Conservation (phyloP, 2,888 invertebrate species). For the Thysanoteuthis rhombus region DNA sequence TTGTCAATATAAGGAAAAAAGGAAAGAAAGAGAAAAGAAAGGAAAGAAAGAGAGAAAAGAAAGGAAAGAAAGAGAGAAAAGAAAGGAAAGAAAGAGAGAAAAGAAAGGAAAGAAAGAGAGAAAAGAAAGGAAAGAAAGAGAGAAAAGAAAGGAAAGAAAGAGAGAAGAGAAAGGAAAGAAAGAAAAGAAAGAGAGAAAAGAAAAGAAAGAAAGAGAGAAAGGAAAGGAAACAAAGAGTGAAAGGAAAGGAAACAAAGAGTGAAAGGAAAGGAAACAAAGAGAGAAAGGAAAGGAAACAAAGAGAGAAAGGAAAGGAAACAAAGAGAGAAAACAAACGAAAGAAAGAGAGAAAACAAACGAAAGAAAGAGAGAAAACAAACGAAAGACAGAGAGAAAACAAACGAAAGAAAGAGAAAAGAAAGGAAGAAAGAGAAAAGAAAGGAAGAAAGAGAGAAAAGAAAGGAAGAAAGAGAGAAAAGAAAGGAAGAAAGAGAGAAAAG, state of each 20-base stretch:
- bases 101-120: too few species aligned
- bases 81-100: too few species aligned
- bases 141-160: too few species aligned
- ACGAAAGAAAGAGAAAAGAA: not conserved
- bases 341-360: not conserved
- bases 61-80: too few species aligned
- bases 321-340: not conserved
- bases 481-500: not conserved
- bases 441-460: not conserved
- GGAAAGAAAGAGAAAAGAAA: too few species aligned
- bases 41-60: too few species aligned
- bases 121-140: too few species aligned
- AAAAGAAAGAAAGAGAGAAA: not conserved
- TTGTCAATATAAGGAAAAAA: too few species aligned
- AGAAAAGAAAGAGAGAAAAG: not conserved
- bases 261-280: not conserved
- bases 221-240: too few species aligned
- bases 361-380: not conserved
- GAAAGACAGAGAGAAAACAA: not conserved
- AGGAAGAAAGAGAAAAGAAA: not conserved
- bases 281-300: too few species aligned
- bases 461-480: not conserved
- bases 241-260: not conserved
- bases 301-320: too few species aligned
- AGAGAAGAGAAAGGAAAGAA: not conserved